Conservation (phyloP, 2,113 vertebrate species). For the Cyphomyrus discorhynchus region DNA sequence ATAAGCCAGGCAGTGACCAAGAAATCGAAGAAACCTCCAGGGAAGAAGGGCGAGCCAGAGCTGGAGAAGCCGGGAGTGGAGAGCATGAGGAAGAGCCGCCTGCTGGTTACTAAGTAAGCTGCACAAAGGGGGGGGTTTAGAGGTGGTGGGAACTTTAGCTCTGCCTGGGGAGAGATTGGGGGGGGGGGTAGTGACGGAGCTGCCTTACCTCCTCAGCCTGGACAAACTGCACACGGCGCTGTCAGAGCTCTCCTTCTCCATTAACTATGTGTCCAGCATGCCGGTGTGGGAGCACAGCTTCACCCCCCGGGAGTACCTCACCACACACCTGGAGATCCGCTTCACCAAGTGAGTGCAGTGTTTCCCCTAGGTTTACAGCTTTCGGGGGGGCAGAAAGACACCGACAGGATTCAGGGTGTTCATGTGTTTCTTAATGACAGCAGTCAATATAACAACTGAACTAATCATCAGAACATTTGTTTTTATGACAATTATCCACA, state of each 20-base stretch:
- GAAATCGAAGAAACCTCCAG: slow-evolving; percentile 96
- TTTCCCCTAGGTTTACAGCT: no score
- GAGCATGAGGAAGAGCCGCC: slow-evolving; percentile 98
- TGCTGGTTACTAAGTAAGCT: slow-evolving; percentile 94
- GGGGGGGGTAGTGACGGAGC: background rate
- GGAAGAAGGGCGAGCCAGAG: slow-evolving; percentile 96
- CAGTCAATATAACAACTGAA: no score
- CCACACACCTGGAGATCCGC: slow-evolving; percentile 96
- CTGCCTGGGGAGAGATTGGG: background rate
- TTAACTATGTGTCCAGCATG: slow-evolving; percentile 97
- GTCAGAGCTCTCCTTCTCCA: slow-evolving; percentile 97
- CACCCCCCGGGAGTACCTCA: slow-evolving; percentile 94
- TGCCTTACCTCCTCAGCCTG: slow-evolving; percentile 61
- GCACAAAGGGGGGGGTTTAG: background rate
- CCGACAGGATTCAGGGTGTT: no score
- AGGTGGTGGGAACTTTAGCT: background rate
- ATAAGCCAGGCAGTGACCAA: slow-evolving; percentile 99
- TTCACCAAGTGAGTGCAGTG: slow-evolving; percentile 79
- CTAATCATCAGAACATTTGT: no score
- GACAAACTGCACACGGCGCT: slow-evolving; percentile 98
- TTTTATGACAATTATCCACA: no score
- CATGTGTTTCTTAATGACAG: no score
- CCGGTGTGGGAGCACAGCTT: slow-evolving; percentile 97
- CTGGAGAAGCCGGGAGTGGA: slow-evolving; percentile 95
- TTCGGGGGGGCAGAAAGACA: no score